A percentile compares a stretch with the other conserved stretches of the same genome.
phyloP scores from a whole-genome alignment of 2,888 invertebrate genomes.

The Pandemis heparana region DNA sequence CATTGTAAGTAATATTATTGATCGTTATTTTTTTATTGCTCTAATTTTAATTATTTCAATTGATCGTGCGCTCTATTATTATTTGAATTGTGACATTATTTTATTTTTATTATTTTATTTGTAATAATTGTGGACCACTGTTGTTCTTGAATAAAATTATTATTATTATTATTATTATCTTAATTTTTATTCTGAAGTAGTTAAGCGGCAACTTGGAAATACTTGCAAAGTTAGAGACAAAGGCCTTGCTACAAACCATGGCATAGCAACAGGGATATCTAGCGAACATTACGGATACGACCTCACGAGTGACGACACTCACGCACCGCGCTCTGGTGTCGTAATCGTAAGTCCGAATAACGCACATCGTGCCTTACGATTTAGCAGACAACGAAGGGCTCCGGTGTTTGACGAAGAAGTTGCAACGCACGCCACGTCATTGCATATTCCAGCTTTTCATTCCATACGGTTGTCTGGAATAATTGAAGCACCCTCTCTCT shows the following conservation, averaged over 20 bases:
- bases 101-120: too few relatives aligned
- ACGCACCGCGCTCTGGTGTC: background rate
- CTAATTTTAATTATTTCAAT: too few relatives aligned
- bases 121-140: too few relatives aligned
- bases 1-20: too few relatives aligned
- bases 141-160: too few relatives aligned
- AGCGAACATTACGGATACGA: constrained; percentile 2
- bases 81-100: too few relatives aligned
- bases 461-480: constrained; percentile 1
- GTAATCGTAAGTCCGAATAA: background rate
- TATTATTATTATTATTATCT: too few relatives aligned
- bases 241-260: background rate
- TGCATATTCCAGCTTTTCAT: background rate
- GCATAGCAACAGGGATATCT: constrained; percentile 9
- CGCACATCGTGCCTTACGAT: constrained; percentile 7
- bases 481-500: constrained; percentile 22
- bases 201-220: background rate
- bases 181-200: too few relatives aligned
- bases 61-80: too few relatives aligned
- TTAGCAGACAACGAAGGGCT: constrained; percentile 12
- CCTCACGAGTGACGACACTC: constrained; percentile 17
- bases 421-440: background rate
- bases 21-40: too few relatives aligned
- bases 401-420: constrained; percentile 1
- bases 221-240: background rate